Percentiles rank a stretch among this genome's conserved stretches.
Evolutionary conservation across 2,797 vertebrate genomes (phyloP).

Genomic region (Crocidura indochinensis): DNA sequence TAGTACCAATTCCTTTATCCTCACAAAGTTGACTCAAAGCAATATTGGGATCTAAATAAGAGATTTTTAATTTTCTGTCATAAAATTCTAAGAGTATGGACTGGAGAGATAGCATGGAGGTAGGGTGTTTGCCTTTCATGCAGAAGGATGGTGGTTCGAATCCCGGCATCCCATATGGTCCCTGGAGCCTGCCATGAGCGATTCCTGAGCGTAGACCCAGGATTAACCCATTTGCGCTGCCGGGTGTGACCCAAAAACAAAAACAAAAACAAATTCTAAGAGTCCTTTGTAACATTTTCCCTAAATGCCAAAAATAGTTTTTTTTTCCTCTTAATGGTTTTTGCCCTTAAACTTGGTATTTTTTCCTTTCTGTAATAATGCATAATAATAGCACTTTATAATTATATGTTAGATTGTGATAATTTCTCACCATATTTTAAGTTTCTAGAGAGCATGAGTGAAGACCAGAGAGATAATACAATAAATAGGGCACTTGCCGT

Average conservation of each 20-base stretch:
- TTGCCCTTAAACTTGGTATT: not conserved
- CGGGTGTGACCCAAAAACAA: too few species aligned
- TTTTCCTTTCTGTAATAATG: not conserved
- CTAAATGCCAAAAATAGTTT: constrained; percentile 40
- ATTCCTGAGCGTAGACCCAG: too few species aligned
- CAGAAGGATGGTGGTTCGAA: too few species aligned
- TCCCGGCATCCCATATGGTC: too few species aligned
- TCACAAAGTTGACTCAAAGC: not conserved
- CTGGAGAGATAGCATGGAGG: not conserved
- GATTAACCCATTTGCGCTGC: too few species aligned
- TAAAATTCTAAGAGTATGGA: constrained; percentile 1
- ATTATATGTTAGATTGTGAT: not conserved
- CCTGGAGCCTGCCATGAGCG: too few species aligned
- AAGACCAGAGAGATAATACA: not conserved
- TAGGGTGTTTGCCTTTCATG: too few species aligned
- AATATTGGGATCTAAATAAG: not conserved
- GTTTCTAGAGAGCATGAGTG: not conserved
- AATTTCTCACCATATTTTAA: constrained; percentile 2
- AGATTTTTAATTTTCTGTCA: not conserved
- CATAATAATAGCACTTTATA: constrained; percentile 12
- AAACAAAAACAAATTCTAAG: not conserved
- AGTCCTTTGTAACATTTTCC: not conserved
- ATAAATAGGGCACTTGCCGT: too few species aligned
- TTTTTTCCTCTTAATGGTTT: not conserved
- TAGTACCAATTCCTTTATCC: constrained; percentile 27